Conservation (phyloP, 2,113 vertebrate genomes). For the Hemiscyllium ocellatum region DNA sequence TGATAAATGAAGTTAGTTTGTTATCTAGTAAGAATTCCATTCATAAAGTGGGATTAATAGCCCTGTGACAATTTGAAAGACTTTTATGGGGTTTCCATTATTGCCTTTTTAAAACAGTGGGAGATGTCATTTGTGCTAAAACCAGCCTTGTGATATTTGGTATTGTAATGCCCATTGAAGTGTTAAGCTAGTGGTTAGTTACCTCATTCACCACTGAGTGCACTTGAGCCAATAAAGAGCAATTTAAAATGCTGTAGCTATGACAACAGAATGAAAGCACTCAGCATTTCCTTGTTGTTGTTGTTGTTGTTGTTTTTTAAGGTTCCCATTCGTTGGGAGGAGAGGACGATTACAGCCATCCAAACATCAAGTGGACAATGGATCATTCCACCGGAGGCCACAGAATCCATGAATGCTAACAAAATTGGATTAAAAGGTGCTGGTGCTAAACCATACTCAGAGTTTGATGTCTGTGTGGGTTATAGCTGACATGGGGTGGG, state of each 20-base stretch:
- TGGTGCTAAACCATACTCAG: background rate
- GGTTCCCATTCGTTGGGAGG: slow-evolving; percentile 87
- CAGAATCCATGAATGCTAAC: slow-evolving; percentile 92
- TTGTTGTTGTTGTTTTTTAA: slow-evolving; percentile 43
- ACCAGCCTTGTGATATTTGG: background rate
- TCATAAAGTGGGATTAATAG: background rate
- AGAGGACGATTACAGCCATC: slow-evolving; percentile 80
- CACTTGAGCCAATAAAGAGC: background rate
- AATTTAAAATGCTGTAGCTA: background rate
- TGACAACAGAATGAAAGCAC: background rate
- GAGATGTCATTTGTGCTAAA: background rate
- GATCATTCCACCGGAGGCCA: slow-evolving; percentile 91
- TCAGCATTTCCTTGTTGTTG: background rate
- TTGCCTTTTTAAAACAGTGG: background rate
- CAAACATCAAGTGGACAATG: slow-evolving; percentile 81
- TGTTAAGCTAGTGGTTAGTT: background rate
- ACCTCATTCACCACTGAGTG: background rate
- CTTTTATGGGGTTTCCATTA: background rate
- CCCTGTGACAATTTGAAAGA: background rate
- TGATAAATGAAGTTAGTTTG: background rate
- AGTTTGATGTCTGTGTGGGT: background rate
- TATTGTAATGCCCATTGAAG: background rate
- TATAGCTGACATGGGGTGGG: background rate
- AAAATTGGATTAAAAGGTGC: slow-evolving; percentile 64
- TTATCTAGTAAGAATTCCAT: background rate